Evolutionary conservation across 1,140 invertebrate species (phyloP).

Genomic region (Tachypleus tridentatus): DNA sequence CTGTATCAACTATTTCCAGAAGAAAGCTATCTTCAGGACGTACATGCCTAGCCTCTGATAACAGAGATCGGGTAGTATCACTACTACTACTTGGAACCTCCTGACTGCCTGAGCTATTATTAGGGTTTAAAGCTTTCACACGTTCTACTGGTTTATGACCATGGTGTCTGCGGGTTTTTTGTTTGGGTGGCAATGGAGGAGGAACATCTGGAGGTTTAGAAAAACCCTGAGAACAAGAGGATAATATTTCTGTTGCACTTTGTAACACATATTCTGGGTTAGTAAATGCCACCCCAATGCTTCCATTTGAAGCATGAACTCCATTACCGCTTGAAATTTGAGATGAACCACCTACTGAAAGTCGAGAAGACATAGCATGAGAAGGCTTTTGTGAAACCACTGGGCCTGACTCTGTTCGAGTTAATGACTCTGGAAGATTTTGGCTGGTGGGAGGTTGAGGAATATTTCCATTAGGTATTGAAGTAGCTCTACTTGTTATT

Average conservation of each 20-base stretch:
- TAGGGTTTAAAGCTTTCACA: constrained; percentile 29
- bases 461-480: constrained; percentile 13
- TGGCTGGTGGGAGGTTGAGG: constrained; percentile 9
- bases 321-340: not conserved
- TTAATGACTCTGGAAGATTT: not conserved
- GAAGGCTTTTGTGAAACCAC: not conserved
- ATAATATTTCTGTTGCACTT: constrained; percentile 5
- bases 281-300: constrained; percentile 14
- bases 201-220: constrained; percentile 27
- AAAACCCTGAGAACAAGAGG: not conserved
- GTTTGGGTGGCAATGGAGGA: constrained; percentile 34
- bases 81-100: not conserved
- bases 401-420: not conserved
- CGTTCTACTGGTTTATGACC: constrained; percentile 35
- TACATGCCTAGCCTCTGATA: constrained; percentile 21
- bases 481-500: constrained; percentile 1
- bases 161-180: constrained; percentile 25
- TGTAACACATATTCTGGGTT: constrained; percentile 22
- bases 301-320: not conserved
- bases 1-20: constrained; percentile 63
- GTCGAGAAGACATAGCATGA: not conserved
- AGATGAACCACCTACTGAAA: not conserved
- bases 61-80: constrained; percentile 24
- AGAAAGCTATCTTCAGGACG: constrained; percentile 56
- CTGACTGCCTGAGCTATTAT: not conserved